These are phyloP conservation scores for Antedon mediterranea DNA, from an alignment of 53 echinoderm and acorn worm species.

Conservation along the genomic window DNA sequence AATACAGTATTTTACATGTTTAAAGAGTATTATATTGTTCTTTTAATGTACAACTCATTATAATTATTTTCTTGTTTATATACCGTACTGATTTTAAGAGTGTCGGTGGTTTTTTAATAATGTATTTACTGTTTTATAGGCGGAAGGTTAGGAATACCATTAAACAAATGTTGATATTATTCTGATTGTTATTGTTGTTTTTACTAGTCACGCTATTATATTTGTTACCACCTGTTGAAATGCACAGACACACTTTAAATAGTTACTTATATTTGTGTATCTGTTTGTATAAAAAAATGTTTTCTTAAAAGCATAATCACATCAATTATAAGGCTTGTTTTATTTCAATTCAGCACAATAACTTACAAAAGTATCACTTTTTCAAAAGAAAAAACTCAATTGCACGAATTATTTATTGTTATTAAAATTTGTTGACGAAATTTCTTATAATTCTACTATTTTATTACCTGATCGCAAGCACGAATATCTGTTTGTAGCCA, in stretches of 20 bases:
- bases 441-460: background rate
- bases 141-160: background rate
- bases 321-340: background rate
- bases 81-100: background rate
- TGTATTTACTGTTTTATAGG: background rate
- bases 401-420: background rate
- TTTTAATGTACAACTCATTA: no score
- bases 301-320: background rate
- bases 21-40: background rate
- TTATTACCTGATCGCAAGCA: background rate
- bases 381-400: background rate
- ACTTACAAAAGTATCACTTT: background rate
- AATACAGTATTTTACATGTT: background rate
- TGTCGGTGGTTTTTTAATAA: no score
- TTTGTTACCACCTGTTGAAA: background rate
- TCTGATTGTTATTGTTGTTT: background rate
- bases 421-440: background rate
- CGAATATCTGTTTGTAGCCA: background rate
- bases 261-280: background rate
- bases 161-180: background rate
- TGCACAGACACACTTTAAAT: background rate
- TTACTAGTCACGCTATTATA: background rate
- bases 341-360: background rate
- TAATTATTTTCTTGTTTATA: background rate
- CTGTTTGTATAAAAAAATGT: background rate